Evolutionary conservation across 2,888 invertebrate species (phyloP), one percentile per base, ranked within the genome.

Genomic region (Tholera decimalis): DNA sequence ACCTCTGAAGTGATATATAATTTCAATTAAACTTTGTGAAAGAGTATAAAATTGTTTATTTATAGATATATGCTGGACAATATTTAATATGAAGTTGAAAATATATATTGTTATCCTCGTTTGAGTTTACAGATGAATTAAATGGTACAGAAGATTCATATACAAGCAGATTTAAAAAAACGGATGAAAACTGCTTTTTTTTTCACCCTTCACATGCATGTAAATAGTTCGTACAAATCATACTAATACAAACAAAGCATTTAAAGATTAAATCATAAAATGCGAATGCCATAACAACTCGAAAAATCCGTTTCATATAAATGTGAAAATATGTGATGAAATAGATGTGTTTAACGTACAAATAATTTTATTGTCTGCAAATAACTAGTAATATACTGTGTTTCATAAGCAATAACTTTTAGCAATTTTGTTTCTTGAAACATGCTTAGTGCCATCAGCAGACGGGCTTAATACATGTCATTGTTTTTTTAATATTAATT

Each of bases 371-470:
- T 85, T 83, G 92, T 93, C 92, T 93, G 93, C 91, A 87, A 87
- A 87, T 88, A 89, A 87, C 85, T 93, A 92, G 89, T 89, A 91
- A 85, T 90, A 87, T 84, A 85, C 83, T 91, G 88, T 93, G 91
- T 93, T 92, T 91, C 91, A 88, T 88, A 78, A 83, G 81, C 86
- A 85, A 86, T 83, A 84, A 88, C 83, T 80, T n/a, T 83, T 57
- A 66, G 82, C 81, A 83, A 79, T 80, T 84, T 86, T 87, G 86
- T 91, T 86, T 88, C 81, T 89, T 89, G 91, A 91, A 93, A 93
- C 91, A 92, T 91, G 88, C 91, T 85, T 89, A 89, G 94, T 95
- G 95, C 95, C 94, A 95, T 95, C 90, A 85, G 91, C 90, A 89
- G 91, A 92, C 93, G 87, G 88, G 89, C 89, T 89, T 87, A 85